These are phyloP conservation scores for Tyrannus savana DNA, from an alignment of 2,113 vertebrate genomes.

Conservation along the genomic window DNA sequence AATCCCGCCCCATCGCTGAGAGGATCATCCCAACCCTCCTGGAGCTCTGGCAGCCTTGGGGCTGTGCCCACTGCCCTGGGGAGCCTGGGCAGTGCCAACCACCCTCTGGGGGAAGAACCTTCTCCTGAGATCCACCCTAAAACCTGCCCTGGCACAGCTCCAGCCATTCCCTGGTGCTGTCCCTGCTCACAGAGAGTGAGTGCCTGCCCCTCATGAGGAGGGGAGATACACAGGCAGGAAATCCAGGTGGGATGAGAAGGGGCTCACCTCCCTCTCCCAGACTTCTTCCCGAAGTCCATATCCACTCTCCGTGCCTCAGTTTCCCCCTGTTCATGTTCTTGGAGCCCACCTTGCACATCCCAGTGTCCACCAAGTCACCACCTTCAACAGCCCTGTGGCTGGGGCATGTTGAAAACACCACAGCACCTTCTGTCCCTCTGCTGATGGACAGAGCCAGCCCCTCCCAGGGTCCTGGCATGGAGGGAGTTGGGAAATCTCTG, in stretches of 20 bases:
- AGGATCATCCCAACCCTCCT: fast-evolving
- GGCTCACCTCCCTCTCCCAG: background rate
- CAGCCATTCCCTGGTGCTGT: background rate
- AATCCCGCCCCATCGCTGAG: background rate
- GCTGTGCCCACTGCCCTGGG: background rate
- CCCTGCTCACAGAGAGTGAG: background rate
- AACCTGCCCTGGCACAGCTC: background rate
- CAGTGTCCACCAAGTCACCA: background rate
- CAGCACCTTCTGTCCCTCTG: background rate
- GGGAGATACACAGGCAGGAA: background rate
- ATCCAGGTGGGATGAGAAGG: background rate
- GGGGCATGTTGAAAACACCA: background rate
- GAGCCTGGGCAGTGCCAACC: background rate
- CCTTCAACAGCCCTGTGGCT: background rate
- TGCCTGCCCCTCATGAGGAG: background rate
- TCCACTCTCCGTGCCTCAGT: background rate
- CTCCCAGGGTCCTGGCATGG: background rate
- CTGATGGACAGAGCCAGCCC: background rate
- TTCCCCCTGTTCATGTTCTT: background rate
- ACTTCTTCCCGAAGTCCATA: background rate
- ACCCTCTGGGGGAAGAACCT: background rate
- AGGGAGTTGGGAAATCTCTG: background rate
- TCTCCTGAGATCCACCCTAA: background rate
- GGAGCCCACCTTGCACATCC: fast-evolving
- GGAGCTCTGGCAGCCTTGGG: background rate